Base-by-base conservation (phyloP, 2,113 vertebrate species). In the Lepisosteus oculatus region DNA sequence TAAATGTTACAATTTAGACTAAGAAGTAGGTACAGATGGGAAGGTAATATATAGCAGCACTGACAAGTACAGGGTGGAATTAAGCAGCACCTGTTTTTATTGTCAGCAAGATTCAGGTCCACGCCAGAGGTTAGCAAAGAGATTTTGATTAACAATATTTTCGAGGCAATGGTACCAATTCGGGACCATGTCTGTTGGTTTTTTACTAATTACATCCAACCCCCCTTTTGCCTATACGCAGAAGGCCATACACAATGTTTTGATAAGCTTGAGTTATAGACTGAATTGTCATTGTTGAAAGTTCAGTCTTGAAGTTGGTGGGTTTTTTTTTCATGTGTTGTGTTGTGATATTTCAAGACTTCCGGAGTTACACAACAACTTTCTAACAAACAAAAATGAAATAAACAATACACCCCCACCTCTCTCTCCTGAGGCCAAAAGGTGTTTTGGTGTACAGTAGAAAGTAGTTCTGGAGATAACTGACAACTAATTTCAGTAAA, bases 141-240 rank as follows among this genome's bases (percentile, higher is more conserved):
- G 47, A 51, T 5, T 6, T 51, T 51, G 47, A 51, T 51, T 9
- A 51, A 51, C 47, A 3, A 6, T 51, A 51, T 9, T 51, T 51
- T 51, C 47, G 74, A 73, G 76, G 67, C 79, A 72, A 81, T 78
- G 79, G 74, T 51, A 12, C 45, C 81, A 63, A 13, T 54, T 67
- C 65, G 42, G 76, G 29, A 86, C 77, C 76, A 78, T 80, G 81
- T 79, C 9, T 51, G 5, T 51, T 51, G 47, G 1, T 51, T 51
- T 82, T 82, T 86, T 81, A 85, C 84, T 86, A 85, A 85, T 84
- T 84, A 79, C 75, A 72, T 75, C 75, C 72, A 73, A 66, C 75
- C 79, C 79, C 80, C 81, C 78, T 76, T 82, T 80, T 84, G 77
- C 74, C 82, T 75, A 82, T 15, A 69, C 78, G 78, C 81, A 75